Conservation (phyloP, 2,113 vertebrate species). For the Myanophis thanlyinensis region DNA sequence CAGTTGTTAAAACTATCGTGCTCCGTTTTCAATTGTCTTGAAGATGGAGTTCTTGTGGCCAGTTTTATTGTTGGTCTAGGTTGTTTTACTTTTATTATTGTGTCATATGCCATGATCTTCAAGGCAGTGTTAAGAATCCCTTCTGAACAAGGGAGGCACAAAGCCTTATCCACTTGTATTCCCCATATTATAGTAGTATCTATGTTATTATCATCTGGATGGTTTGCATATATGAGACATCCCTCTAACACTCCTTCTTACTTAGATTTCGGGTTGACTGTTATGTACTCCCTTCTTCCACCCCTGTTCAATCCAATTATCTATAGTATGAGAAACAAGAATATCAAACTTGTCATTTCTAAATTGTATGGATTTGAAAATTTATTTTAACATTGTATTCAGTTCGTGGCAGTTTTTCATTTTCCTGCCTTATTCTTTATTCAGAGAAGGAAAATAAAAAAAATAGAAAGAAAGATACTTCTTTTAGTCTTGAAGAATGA, state of each 20-base stretch:
- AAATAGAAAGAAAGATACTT: too few relatives aligned
- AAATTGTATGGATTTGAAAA: neutral
- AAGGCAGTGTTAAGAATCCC: neutral
- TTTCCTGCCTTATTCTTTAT: too few relatives aligned
- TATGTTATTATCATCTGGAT: neutral
- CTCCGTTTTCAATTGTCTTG: neutral
- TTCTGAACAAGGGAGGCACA: neutral
- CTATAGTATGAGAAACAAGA: neutral
- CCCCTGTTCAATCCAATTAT: neutral
- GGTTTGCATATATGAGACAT: neutral
- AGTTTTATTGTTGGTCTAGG: neutral
- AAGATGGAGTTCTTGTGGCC: neutral
- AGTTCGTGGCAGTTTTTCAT: neutral
- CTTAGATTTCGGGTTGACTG: neutral
- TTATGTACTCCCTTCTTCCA: neutral
- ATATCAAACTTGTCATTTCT: neutral
- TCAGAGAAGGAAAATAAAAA: too few relatives aligned
- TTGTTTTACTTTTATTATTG: neutral
- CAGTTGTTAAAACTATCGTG: neutral
- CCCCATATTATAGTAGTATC: neutral
- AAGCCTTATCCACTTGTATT: neutral
- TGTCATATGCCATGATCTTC: neutral
- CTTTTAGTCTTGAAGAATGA: too few relatives aligned
- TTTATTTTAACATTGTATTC: neutral
- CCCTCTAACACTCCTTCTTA: neutral